A percentile compares a stretch with the other conserved stretches of the same genome.
Conservation (phyloP, 2,113 vertebrate species). For the Paedocypris sp. region DNA sequence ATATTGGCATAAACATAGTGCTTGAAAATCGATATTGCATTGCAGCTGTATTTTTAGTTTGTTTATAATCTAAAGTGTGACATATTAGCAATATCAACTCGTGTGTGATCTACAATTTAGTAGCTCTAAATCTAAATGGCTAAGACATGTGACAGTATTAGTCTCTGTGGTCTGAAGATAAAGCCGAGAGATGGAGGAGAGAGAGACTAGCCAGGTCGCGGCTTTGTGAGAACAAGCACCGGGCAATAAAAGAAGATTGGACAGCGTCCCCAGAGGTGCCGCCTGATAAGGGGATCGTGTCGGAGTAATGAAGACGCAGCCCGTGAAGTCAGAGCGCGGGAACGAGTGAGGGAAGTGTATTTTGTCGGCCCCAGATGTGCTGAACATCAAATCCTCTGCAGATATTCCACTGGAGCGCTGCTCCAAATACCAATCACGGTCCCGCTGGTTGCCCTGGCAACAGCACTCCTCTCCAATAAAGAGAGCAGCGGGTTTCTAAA, state of each 20-base stretch:
- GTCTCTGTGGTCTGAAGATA: no score
- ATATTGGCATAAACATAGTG: no score
- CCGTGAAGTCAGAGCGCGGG: conserved; percentile 3
- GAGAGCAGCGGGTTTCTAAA: conserved; percentile 46
- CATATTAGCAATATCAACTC: no score
- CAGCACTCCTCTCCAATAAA: conserved; percentile 62
- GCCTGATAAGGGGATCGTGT: not conserved
- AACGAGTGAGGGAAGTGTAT: conserved; percentile 41
- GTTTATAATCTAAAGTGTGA: no score
- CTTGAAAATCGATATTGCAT: no score
- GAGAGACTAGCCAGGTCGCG: not conserved
- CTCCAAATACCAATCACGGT: conserved; percentile 63
- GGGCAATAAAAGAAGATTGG: conserved; percentile 24
- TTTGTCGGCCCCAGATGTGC: conserved; percentile 65
- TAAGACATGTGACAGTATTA: no score
- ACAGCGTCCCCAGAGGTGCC: not conserved
- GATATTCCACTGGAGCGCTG: conserved; percentile 57
- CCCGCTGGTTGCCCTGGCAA: conserved; percentile 64
- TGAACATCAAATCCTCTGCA: conserved; percentile 64
- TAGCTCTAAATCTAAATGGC: no score
- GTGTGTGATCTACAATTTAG: no score
- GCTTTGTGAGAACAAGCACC: conserved; percentile 7
- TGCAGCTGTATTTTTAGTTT: no score
- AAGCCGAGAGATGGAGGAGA: not conserved
- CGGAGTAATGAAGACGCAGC: conserved; percentile 12